Conservation (phyloP, 2,888 invertebrate species). For the Lissocephala sabroskyi region DNA sequence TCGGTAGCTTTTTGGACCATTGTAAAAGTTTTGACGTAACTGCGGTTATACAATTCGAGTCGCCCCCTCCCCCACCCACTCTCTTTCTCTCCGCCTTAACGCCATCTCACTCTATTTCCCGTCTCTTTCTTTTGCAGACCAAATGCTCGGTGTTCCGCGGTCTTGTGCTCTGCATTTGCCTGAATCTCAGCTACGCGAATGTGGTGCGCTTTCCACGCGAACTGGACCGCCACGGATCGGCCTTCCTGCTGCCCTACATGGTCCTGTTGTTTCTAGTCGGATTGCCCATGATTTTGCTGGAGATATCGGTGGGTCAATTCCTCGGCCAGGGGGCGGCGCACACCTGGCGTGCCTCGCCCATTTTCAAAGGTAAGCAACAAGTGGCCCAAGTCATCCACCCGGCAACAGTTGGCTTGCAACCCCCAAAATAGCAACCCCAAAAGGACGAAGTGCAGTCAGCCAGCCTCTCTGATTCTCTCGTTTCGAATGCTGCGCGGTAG, state of each 20-base stretch:
- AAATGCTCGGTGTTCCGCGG: constrained; percentile 73
- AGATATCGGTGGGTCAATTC: constrained; percentile 72
- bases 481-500: too few species aligned
- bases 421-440: constrained; percentile 17
- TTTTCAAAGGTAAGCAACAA: constrained; percentile 51
- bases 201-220: constrained; percentile 73
- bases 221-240: constrained; percentile 70
- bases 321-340: constrained; percentile 72
- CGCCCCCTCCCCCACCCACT: too few species aligned
- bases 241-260: constrained; percentile 71
- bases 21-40: too few species aligned
- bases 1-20: too few species aligned
- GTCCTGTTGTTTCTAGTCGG: constrained; percentile 72
- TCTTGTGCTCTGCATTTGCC: constrained; percentile 71
- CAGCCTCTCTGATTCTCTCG: too few species aligned
- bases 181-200: constrained; percentile 72
- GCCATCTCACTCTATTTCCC: too few species aligned
- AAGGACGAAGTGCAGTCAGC: neutral
- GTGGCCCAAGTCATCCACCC: constrained; percentile 32
- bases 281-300: constrained; percentile 71
- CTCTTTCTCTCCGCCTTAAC: too few species aligned
- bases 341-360: constrained; percentile 72
- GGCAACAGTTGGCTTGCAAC: constrained; percentile 13
- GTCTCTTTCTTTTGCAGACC: constrained; percentile 59
- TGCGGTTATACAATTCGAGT: too few species aligned